Evolutionary conservation across 2,797 vertebrate species (phyloP), one percentile per base, ranked within the genome.

Genomic region (Dermochelys coriacea): DNA sequence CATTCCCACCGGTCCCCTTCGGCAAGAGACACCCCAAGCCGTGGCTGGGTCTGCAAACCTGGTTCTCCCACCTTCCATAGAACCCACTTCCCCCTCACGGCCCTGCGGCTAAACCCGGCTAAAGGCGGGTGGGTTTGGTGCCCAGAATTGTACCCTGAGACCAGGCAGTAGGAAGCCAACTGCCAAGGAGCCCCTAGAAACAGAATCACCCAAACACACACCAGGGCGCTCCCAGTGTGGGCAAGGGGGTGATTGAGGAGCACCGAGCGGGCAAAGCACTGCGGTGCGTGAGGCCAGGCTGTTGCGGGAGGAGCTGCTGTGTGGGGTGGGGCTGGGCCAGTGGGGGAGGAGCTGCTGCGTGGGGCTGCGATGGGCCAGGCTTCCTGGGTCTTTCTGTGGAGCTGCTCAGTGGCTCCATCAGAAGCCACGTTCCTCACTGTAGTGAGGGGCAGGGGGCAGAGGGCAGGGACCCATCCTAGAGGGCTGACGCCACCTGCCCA

Each of bases 1-100:
- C n/a, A 49, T 49, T 49, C 47, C 34, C 23, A 27, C 21, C 23
- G 5, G 8, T 27, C 54, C 21, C 51, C n/a, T 12, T 50, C 50
- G 2, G 34, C 49, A 15, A 52, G 5, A 2, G n/a, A 1, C 3
- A 2, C 8, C 75, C 34, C 55, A 11, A 23, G 10, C 3, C 61
- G 78, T 1, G 1, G 54, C 5, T 12, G 6, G 4, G 25, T 8
- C 0, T 15, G 77, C 2, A 3, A 41, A 1, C 5, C 5, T n/a
- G 0, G 0, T 5, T 74, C 5, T 31, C 41, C 2, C 6, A 8
- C 31, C 34, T 49, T 41, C 45, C 80, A 0, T 0, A 12, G 23
- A 34, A 79, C 78, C 4, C 6, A 4, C 4, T 18, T 25, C 2
- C 45, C 45, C 5, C 21, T 14, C 25, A 84, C 37, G 37, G 0